A percentile compares a stretch with the other conserved stretches of the same genome.
These are phyloP conservation scores for Pseudochirops corinnae DNA, from an alignment of 2,797 vertebrate species.

Conservation along the genomic window DNA sequence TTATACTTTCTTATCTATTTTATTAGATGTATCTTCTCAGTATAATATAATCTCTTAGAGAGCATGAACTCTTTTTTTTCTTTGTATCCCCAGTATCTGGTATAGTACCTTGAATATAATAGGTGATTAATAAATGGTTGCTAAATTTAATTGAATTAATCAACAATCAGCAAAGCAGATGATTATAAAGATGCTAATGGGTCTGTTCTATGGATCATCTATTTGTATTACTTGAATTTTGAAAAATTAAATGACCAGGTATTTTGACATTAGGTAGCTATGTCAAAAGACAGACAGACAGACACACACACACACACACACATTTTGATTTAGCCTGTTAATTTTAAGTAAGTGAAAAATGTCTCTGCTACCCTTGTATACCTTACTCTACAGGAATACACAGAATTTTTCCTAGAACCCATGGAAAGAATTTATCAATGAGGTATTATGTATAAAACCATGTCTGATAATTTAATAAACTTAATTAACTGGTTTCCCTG, in stretches of 20 bases:
- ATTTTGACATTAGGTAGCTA: neutral
- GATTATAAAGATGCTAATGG: neutral
- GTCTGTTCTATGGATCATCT: neutral
- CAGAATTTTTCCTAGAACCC: neutral
- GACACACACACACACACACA: no score
- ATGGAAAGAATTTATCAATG: neutral
- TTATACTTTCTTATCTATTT: neutral
- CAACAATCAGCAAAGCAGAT: neutral
- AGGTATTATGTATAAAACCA: neutral
- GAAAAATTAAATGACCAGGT: neutral
- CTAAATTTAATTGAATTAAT: neutral
- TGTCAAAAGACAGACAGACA: no score
- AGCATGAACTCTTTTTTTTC: neutral
- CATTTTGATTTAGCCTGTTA: neutral
- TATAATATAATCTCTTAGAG: neutral
- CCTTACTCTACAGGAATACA: neutral
- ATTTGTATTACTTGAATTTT: neutral
- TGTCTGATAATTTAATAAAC: no score
- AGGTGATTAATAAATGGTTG: neutral
- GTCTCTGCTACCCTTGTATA: neutral
- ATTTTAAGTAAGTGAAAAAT: neutral
- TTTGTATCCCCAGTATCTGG: neutral
- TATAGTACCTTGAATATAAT: neutral
- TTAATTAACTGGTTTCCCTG: no score
- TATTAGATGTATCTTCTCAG: neutral